Percentiles rank a stretch among this genome's conserved stretches.
phyloP scores from a whole-genome alignment of 92 coral and sea anemone genomes.

The Palythoa grandiflora region DNA sequence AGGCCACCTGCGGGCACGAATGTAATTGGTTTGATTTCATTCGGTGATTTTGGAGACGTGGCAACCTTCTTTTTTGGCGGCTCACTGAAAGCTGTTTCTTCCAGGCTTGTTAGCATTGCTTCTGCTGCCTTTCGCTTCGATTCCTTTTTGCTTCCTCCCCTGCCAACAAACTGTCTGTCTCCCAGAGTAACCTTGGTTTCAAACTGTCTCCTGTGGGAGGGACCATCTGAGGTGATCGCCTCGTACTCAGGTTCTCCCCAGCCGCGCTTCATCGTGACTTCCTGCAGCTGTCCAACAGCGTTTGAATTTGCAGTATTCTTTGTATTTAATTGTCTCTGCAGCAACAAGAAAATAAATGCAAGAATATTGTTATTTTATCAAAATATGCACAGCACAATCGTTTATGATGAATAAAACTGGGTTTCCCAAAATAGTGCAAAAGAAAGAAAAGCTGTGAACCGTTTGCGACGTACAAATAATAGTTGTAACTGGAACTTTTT shows the following conservation, averaged over 20 bases:
- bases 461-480: too few species aligned
- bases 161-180: constrained; percentile 64
- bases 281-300: constrained; percentile 87
- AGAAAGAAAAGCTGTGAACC: too few species aligned
- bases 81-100: constrained; percentile 71
- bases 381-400: background rate
- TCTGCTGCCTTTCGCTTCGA: constrained; percentile 83
- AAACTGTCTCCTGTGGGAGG: constrained; percentile 79
- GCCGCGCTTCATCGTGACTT: constrained; percentile 75
- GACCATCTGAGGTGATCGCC: constrained; percentile 58
- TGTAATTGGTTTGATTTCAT: constrained; percentile 52
- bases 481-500: background rate
- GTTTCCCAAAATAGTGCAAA: too few species aligned
- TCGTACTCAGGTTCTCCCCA: constrained; percentile 85
- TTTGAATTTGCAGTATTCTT: constrained; percentile 73
- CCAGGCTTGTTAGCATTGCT: constrained; percentile 78
- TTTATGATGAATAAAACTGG: too few species aligned
- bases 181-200: constrained; percentile 78
- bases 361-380: background rate
- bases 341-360: constrained; percentile 23
- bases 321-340: constrained; percentile 71
- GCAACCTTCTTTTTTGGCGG: constrained; percentile 73
- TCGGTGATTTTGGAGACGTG: background rate
- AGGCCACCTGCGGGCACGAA: constrained; percentile 76
- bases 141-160: constrained; percentile 77